These are phyloP conservation scores for Antrozous pallidus DNA, from an alignment of 2,797 vertebrate genomes.

Conservation along the genomic window DNA sequence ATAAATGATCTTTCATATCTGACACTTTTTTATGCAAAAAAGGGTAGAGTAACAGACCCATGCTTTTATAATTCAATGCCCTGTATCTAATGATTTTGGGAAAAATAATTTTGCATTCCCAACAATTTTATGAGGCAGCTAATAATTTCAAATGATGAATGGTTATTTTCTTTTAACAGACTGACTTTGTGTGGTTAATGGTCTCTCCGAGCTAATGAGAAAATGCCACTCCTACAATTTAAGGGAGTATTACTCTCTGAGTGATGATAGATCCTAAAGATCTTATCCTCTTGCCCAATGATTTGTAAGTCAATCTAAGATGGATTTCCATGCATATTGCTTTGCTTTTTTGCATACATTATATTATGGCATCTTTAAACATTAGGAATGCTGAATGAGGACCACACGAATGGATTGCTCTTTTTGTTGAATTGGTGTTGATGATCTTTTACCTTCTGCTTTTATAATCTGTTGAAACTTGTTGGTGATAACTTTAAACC, in stretches of 20 bases:
- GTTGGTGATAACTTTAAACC: neutral
- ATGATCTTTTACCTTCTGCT: neutral
- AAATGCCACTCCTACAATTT: conserved; percentile 72
- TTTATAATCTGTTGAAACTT: neutral
- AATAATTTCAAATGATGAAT: conserved; percentile 81
- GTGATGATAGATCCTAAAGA: conserved; percentile 71
- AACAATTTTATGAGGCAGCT: conserved; percentile 77
- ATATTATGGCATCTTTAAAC: conserved; percentile 11
- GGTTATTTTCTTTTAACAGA: conserved; percentile 62
- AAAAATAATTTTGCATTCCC: conserved; percentile 78
- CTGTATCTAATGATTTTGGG: conserved; percentile 77
- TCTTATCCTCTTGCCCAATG: conserved; percentile 72
- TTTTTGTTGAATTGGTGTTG: neutral
- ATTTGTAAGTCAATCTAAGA: conserved; percentile 66
- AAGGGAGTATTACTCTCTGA: conserved; percentile 67
- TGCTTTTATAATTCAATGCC: conserved; percentile 74
- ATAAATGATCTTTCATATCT: conserved; percentile 76
- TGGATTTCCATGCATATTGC: conserved; percentile 61
- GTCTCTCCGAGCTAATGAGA: conserved; percentile 77
- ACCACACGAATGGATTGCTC: conserved; percentile 23
- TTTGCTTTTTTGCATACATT: conserved; percentile 27
- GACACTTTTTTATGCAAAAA: conserved; percentile 77
- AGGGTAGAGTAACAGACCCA: conserved; percentile 73
- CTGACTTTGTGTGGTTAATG: conserved; percentile 71
- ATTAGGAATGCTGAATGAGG: conserved; percentile 51